Evolutionary conservation across 2,888 invertebrate species (phyloP).

Genomic region (Diarsia brunnea): DNA sequence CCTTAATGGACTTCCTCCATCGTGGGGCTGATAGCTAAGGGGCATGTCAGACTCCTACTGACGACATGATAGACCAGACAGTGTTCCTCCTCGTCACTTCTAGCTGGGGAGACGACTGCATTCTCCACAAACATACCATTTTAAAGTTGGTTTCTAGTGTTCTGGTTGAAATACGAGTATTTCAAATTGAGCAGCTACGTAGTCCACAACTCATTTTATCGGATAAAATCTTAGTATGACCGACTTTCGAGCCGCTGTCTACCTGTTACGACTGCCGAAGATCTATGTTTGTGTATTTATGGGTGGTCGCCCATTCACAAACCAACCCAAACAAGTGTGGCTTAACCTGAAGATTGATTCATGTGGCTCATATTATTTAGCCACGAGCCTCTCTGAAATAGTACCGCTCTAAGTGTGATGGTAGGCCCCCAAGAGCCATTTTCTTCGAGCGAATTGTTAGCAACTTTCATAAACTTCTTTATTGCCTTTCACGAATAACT

Average conservation of each 20-base stretch:
- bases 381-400: not conserved
- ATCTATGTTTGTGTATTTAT: too few relatives aligned
- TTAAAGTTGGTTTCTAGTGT: too few relatives aligned
- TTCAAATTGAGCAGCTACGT: too few relatives aligned
- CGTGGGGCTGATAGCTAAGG: too few relatives aligned
- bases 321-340: not conserved
- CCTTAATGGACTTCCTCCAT: not conserved
- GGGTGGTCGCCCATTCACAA: not conserved
- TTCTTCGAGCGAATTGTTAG: constrained; percentile 52
- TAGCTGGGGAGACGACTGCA: not conserved
- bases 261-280: not conserved
- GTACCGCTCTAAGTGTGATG: not conserved
- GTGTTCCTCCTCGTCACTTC: not conserved
- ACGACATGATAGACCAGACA: not conserved
- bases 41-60: not conserved
- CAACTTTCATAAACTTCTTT: constrained; percentile 56
- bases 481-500: constrained; percentile 49
- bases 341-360: not conserved
- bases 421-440: constrained; percentile 34
- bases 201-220: too few relatives aligned
- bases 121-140: too few relatives aligned
- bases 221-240: too few relatives aligned
- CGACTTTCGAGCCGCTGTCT: not conserved
- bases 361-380: not conserved
- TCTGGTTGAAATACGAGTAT: too few relatives aligned